Evolutionary conservation across 23 tunicate species (phyloP), one percentile per base, ranked within the genome.

Genomic region (Trididemnum miniatum): DNA sequence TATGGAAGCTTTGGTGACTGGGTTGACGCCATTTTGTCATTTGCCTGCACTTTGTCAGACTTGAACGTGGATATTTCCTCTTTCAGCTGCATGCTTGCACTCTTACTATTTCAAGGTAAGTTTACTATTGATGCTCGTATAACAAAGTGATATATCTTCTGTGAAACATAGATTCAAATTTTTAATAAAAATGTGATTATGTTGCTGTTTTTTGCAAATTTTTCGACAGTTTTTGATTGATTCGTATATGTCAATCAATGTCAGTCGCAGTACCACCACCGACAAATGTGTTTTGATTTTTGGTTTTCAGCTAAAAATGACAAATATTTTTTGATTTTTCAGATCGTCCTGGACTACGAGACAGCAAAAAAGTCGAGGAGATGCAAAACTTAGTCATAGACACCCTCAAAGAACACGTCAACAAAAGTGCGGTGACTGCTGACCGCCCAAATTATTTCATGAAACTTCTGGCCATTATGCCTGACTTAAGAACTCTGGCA

Each of bases 11-110:
- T 95, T 52, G 99, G 89, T 0, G 87, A 83, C 57, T 95, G 99
- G 99, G 83, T 95, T 20, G 99, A 95, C 72, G 29, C 83, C 60
- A 86, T 95, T 35, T 38, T 86, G 31, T 76, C 86, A 0, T 95
- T 95, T 54, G 78, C 92, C 18, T 78, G 86, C 73, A 37, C 86
- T 7, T 44, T 88, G 31, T 44, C 85, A 35, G 92, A 87, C n/a
- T 33, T 95, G 35, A 90, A 95, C 73, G 95, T 95, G 31, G 99
- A 95, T 57, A 88, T 95, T 40, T 90, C 96, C 0, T 86, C 99
- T 3, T 95, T 84, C 65, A 84, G 97, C 36, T 95, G 99, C 59
- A 71, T 95, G 71, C 78, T 90, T 31, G 99, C 89, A 20, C 73
- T 90, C 44, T n/a, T 90, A 20, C 90, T 95, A 4, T 95, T 95